Base-by-base conservation (phyloP, 2,797 vertebrate genomes). In the Arctocebus calabarensis region DNA sequence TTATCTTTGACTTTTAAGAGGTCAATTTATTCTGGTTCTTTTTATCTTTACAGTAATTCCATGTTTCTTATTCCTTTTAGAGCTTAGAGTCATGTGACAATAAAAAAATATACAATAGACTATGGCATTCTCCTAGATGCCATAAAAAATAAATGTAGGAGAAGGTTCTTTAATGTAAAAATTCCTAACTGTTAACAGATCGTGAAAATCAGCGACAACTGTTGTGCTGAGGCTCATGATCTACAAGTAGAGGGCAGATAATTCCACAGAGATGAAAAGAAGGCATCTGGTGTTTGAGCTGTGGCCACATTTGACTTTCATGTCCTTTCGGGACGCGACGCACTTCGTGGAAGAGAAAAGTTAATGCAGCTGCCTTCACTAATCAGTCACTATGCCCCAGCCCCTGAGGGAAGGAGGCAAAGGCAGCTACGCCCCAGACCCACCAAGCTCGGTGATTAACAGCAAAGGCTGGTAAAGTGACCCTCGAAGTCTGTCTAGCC, bases 301-400 rank as follows among this genome's bases (percentile, higher is more conserved):
- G 97, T 96, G 97, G 97, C 97, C 96, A 84, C 96, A 94, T 96
- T 98, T 98, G 98, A 97, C 98, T 98, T 98, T 98, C 98, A 98
- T 98, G 98, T 98, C 95, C 78, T 97, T 98, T 97, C 52, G 97
- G 96, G 98, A 97, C 94, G 40, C 40, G 85, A 96, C 92, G 94
- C 97, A 96, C 95, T 98, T 97, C 97, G 96, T 97, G 98, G 90
- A 91, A 98, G 97, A 97, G 97, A 97, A 98, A 98, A 98, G 96
- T 96, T 96, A 97, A 97, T 87, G 98, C 98, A 98, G 98, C 98
- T 99, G 98, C 98, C 95, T 98, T 98, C 90, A 85, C 98, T 98
- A 98, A 98, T 98, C 98, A 98, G 97, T 98, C 98, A 98, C 45
- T 98, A 84, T 27, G 92, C 96, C 96, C 96, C 97, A 94, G 96